phyloP scores from a whole-genome alignment of 2,113 vertebrate genomes.

The Charina bottae region DNA sequence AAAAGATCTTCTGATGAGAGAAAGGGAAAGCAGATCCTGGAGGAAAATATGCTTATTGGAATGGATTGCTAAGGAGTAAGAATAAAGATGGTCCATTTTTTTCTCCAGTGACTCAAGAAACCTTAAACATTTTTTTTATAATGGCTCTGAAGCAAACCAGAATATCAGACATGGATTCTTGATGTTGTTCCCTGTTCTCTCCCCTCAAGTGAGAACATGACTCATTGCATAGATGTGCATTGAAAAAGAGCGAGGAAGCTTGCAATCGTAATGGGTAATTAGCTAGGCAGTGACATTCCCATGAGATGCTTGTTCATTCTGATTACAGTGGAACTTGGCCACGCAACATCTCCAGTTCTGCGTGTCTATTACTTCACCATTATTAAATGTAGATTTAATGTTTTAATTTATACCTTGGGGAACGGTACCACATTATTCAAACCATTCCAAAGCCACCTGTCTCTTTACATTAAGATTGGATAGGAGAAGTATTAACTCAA shows the following conservation, averaged over 20 bases:
- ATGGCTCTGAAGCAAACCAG: background rate
- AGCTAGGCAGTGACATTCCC: constrained; percentile 23
- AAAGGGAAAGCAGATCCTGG: background rate
- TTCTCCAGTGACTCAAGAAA: background rate
- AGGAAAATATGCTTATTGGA: background rate
- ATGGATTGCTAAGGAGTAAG: background rate
- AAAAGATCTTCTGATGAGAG: background rate
- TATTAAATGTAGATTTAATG: constrained; percentile 37
- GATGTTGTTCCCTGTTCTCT: constrained; percentile 8
- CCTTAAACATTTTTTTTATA: constrained; percentile 6
- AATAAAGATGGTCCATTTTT: background rate
- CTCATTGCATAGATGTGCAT: constrained; percentile 15
- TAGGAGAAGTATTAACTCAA: background rate
- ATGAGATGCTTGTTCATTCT: constrained; percentile 38
- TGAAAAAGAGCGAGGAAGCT: background rate
- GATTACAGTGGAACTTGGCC: constrained; percentile 37
- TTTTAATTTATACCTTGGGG: constrained; percentile 44
- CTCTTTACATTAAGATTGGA: constrained; percentile 25
- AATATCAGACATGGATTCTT: background rate
- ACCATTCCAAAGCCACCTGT: constrained; percentile 36
- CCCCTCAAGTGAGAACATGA: constrained; percentile 19
- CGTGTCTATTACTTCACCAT: constrained; percentile 29
- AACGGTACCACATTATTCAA: constrained; percentile 30
- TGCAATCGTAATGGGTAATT: constrained; percentile 39
- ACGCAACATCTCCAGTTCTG: background rate